Conservation (phyloP, 1,140 invertebrate species). For the Nymphalis io region DNA sequence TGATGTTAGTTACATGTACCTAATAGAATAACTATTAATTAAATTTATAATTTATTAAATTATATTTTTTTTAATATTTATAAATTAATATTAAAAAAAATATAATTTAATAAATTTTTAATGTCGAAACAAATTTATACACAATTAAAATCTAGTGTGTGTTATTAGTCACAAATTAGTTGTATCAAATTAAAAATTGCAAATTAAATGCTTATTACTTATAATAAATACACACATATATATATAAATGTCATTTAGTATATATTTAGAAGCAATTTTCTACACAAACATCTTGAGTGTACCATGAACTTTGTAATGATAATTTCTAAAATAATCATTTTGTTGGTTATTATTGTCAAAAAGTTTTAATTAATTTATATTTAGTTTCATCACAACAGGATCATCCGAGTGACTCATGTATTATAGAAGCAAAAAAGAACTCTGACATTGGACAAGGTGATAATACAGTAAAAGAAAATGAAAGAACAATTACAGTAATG, state of each 20-base stretch:
- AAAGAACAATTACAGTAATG: conserved; percentile 86
- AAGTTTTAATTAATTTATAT: conserved; percentile 12
- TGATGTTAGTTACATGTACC: conserved; percentile 20
- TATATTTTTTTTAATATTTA: no score
- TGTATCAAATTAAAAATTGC: no score
- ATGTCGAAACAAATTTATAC: no score
- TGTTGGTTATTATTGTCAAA: not conserved
- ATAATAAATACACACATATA: no score
- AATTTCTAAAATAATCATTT: not conserved
- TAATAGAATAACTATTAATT: not conserved
- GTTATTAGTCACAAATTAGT: no score
- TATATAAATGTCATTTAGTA: no score
- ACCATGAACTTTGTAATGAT: not conserved
- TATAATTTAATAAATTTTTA: no score
- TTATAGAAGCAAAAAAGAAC: conserved; percentile 23
- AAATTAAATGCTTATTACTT: no score
- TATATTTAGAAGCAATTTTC: no score
- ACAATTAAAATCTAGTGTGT: no score
- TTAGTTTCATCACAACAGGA: conserved; percentile 26
- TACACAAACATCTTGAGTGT: no score
- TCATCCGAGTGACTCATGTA: conserved; percentile 5
- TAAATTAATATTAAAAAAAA: no score
- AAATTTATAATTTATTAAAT: not conserved
- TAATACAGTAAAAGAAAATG: conserved; percentile 29
- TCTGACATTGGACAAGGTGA: conserved; percentile 24